These are phyloP conservation scores for Ylistrum balloti DNA, from an alignment of 1,140 invertebrate genomes.

Conservation along the genomic window DNA sequence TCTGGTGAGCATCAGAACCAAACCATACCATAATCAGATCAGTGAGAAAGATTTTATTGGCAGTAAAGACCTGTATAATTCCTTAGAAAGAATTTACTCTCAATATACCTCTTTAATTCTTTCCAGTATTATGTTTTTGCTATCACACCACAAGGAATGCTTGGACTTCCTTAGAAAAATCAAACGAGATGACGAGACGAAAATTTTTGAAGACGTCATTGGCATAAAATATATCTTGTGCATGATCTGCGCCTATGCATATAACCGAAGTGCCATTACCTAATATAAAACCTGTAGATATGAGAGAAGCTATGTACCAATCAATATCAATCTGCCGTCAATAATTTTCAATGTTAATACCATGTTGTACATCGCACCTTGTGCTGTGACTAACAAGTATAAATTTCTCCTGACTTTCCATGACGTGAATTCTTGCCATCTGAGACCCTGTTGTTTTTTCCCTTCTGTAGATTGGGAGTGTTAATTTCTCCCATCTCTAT, in stretches of 20 bases:
- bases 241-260: neutral
- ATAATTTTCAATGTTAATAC: slow-evolving; percentile 29
- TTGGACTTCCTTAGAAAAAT: neutral
- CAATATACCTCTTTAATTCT: neutral
- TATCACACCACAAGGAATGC: neutral
- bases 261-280: neutral
- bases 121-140: neutral
- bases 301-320: neutral
- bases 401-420: neutral
- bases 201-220: too few relatives aligned
- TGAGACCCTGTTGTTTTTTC: slow-evolving; percentile 20
- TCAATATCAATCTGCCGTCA: neutral
- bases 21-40: too few relatives aligned
- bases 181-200: neutral
- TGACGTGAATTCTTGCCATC: slow-evolving; percentile 37
- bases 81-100: too few relatives aligned
- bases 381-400: neutral
- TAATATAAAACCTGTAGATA: neutral
- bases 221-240: neutral
- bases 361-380: neutral
- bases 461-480: slow-evolving; percentile 37
- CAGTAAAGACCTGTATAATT: too few relatives aligned
- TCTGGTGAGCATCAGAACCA: too few relatives aligned
- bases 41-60: too few relatives aligned
- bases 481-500: slow-evolving; percentile 30